phyloP scores from a whole-genome alignment of 1,140 invertebrate genomes.

The Tachypleus tridentatus region DNA sequence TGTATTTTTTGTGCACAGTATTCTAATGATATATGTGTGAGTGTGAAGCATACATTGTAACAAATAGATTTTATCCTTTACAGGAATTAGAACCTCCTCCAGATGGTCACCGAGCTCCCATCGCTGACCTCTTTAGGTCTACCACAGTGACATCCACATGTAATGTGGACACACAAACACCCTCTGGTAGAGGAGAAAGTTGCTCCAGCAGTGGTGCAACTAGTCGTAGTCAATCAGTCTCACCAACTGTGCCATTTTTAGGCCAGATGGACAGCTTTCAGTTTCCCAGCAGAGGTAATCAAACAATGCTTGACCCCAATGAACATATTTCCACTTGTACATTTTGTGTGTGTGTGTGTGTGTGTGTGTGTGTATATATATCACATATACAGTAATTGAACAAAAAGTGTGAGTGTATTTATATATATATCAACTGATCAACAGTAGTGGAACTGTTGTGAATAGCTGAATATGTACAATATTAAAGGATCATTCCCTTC shows the following conservation, averaged over 20 bases:
- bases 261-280: conserved; percentile 43
- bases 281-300: conserved; percentile 39
- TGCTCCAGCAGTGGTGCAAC: conserved; percentile 20
- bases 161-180: conserved; percentile 72
- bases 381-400: no score
- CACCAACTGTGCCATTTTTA: conserved; percentile 45
- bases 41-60: not conserved
- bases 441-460: no score
- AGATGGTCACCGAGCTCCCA: conserved; percentile 67
- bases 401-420: no score
- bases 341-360: no score
- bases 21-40: not conserved
- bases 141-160: conserved; percentile 34
- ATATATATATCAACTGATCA: no score
- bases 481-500: no score
- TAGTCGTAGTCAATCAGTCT: conserved; percentile 28
- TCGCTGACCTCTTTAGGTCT: conserved; percentile 54
- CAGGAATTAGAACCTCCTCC: conserved; percentile 46
- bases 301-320: no score
- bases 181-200: conserved; percentile 41
- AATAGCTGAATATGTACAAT: no score
- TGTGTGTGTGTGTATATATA: no score
- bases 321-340: no score
- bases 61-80: conserved; percentile 9
- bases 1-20: not conserved